A percentile compares a stretch with the other conserved stretches of the same genome.
phyloP scores from a whole-genome alignment of 2,113 vertebrate species.

The Chaetops frenatus region DNA sequence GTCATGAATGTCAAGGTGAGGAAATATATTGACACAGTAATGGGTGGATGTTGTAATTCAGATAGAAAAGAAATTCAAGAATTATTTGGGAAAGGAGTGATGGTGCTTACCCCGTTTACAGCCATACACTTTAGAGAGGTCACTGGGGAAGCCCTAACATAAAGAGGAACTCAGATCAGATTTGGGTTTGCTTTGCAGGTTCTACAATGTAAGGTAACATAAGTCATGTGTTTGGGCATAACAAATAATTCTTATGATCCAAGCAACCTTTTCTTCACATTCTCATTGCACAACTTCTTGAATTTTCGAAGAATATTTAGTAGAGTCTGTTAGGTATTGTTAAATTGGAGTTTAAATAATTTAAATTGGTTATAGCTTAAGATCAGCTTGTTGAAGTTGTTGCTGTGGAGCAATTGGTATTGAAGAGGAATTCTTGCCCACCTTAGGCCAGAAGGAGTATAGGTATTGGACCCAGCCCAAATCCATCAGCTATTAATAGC shows the following conservation, averaged over 20 bases:
- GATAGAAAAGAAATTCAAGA: background rate
- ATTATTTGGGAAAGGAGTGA: background rate
- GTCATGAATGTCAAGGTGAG: background rate
- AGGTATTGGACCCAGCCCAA: background rate
- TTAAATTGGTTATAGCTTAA: background rate
- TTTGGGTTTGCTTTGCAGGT: background rate
- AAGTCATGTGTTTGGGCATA: background rate
- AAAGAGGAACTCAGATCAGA: background rate
- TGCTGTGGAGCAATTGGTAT: background rate
- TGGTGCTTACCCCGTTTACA: background rate
- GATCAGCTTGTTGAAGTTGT: background rate
- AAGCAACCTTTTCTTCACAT: background rate
- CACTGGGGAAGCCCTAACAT: background rate
- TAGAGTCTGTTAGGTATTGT: background rate
- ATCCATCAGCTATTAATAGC: background rate
- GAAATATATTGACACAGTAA: background rate
- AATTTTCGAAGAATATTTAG: background rate
- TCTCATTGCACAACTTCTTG: background rate
- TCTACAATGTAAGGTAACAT: background rate
- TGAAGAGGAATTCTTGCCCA: background rate
- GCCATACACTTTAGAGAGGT: background rate
- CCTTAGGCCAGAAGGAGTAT: background rate
- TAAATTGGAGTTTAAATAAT: background rate
- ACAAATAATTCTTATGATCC: background rate
- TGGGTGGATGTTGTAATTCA: background rate